A percentile compares a stretch with the other conserved stretches of the same genome.
phyloP scores from a whole-genome alignment of 2,888 invertebrate genomes.

The Caenorhabditis sp. region DNA sequence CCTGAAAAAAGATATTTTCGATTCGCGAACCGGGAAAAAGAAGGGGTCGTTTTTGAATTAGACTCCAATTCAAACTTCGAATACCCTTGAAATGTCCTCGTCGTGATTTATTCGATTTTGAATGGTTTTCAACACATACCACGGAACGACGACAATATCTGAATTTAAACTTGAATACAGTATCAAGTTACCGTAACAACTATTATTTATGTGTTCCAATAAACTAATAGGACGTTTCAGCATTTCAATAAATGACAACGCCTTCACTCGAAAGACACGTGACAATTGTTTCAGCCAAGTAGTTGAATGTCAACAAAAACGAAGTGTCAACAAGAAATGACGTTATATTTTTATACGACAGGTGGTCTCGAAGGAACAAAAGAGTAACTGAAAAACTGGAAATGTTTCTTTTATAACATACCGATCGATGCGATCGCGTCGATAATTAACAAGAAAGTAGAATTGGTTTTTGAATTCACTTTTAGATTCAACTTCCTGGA shows the following conservation, averaged over 20 bases:
- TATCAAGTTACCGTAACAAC: background rate
- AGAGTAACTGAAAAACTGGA: background rate
- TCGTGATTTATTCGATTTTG: no score
- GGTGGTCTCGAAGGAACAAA: slow-evolving; percentile 1
- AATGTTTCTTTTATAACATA: no score
- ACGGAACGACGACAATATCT: no score
- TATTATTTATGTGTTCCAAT: background rate
- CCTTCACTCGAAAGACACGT: slow-evolving; percentile 40
- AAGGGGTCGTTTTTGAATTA: background rate
- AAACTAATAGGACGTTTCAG: background rate
- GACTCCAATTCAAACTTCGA: background rate
- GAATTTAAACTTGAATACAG: background rate
- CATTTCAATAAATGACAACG: background rate
- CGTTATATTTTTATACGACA: background rate
- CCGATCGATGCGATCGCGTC: no score
- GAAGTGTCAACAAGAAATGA: slow-evolving; percentile 17
- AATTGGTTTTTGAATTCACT: no score
- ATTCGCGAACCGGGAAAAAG: background rate
- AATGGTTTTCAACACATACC: no score
- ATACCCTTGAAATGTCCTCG: no score
- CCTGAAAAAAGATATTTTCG: slow-evolving; percentile 18
- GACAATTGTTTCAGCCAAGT: slow-evolving; percentile 30
- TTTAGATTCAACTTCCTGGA: no score
- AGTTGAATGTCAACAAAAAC: slow-evolving; percentile 30
- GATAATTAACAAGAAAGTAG: no score